Conservation (phyloP, 2,888 invertebrate genomes). For the Nysson spinosus region DNA sequence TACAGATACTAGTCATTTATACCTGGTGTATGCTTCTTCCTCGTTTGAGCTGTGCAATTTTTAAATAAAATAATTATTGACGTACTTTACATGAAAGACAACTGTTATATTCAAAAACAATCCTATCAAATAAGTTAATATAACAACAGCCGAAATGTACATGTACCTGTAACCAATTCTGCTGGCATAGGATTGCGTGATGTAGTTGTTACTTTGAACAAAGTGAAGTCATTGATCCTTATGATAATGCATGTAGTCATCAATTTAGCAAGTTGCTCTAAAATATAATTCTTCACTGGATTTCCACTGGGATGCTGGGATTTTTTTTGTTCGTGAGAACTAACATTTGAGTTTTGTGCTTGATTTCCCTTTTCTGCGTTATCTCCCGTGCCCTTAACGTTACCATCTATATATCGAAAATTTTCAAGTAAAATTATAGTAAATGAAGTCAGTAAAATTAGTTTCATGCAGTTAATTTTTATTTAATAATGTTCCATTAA, state of each 20-base stretch:
- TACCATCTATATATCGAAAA: slow-evolving; percentile 42
- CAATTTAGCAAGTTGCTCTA: slow-evolving; percentile 88
- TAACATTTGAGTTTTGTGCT: slow-evolving; percentile 59
- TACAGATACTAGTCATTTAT: slow-evolving; percentile 64
- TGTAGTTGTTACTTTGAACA: slow-evolving; percentile 90
- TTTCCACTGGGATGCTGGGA: slow-evolving; percentile 71
- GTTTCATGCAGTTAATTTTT: too few species aligned
- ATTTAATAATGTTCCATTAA: background rate
- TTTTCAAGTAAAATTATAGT: too few species aligned
- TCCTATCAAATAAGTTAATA: slow-evolving; percentile 16
- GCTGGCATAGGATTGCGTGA: slow-evolving; percentile 86
- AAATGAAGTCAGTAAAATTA: too few species aligned
- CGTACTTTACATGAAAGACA: slow-evolving; percentile 11
- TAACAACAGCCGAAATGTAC: slow-evolving; percentile 4
- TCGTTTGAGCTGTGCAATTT: slow-evolving; percentile 75
- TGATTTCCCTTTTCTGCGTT: slow-evolving; percentile 64
- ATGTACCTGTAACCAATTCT: slow-evolving; percentile 87
- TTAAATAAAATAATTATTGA: slow-evolving; percentile 60
- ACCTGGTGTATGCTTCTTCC: slow-evolving; percentile 76
- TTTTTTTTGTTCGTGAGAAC: slow-evolving; percentile 67
- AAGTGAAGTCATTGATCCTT: slow-evolving; percentile 93
- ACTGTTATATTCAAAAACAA: slow-evolving; percentile 25
- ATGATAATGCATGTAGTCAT: slow-evolving; percentile 96
- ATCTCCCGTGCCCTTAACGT: slow-evolving; percentile 59
- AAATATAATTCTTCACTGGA: slow-evolving; percentile 83